Evolutionary conservation across 2,888 invertebrate genomes (phyloP).

Genomic region (Chironomus riparius): DNA sequence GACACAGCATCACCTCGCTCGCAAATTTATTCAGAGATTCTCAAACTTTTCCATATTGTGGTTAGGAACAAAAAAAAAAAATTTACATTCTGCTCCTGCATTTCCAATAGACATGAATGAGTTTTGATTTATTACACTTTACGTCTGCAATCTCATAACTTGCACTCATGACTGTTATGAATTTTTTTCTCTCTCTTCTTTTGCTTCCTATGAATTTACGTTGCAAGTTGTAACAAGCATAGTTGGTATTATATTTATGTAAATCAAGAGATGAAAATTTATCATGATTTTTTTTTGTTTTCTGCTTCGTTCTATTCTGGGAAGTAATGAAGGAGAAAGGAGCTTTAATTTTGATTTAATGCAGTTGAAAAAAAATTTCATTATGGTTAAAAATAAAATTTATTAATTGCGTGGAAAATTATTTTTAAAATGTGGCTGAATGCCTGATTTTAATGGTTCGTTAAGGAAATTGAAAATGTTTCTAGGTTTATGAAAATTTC

Average conservation of each 20-base stretch:
- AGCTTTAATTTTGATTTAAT: no score
- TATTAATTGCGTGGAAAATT: no score
- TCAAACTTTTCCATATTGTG: not conserved
- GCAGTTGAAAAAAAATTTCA: no score
- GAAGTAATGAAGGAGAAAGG: no score
- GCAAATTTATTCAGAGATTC: not conserved
- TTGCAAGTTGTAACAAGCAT: not conserved
- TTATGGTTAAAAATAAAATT: no score
- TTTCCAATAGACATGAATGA: not conserved
- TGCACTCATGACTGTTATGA: not conserved
- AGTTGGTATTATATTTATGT: not conserved
- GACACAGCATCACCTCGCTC: no score
- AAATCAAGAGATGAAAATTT: not conserved
- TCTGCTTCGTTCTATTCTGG: not conserved
- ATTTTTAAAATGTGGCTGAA: no score
- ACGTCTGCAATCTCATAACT: not conserved
- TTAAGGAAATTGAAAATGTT: no score
- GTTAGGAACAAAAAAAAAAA: not conserved
- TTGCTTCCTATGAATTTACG: no score
- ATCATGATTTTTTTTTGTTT: not conserved
- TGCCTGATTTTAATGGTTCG: no score
- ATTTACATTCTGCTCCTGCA: not conserved
- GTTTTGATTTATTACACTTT: slow-evolving; percentile 11
- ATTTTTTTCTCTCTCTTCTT: not conserved
- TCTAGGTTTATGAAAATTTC: no score